Evolutionary conservation across 2,797 vertebrate species (phyloP), one percentile per base, ranked within the genome.

Genomic region (Enteromius mattozi): DNA sequence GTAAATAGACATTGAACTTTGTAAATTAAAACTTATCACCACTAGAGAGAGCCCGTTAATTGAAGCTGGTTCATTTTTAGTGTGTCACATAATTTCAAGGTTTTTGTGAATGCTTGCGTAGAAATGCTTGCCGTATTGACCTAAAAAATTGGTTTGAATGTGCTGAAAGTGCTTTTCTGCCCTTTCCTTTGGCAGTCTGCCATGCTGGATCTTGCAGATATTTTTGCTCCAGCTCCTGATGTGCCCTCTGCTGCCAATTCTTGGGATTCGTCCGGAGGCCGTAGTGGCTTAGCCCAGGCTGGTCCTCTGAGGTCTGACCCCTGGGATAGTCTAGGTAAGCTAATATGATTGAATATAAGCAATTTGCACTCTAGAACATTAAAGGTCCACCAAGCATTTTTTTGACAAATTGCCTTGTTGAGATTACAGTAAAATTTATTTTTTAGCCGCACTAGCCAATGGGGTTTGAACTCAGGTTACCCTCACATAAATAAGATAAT

Each of bases 131-230:
- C 68, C 0, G 30, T 51, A 49, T 74, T 87, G 56, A 88, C 77
- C 74, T 86, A 87, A 75, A 85, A 76, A 85, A 68, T 76, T 2
- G 42, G 49, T 78, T 63, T 79, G 59, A 66, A 80, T 75, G 63
- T 77, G 78, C 74, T 83, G 61, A 87, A 80, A 78, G 45, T 79
- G 66, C 45, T 76, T 49, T 17, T 79, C 79, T 85, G n/a, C 59
- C 30, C 65, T 40, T 86, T 85, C 63, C 40, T 88, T 56, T 82
- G 42, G 88, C 94, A 99, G 97, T 97, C 97, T 21, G 95, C 97
- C 89, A 95, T 98, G 90, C 93, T 97, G 94, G 98, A 99, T 91
- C 94, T 99, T 89, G 96, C 96, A 61, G 98, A 99, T 91, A 94
- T 99, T 92, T 99, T 99, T 3, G 93, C 95, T 74, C 93, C 96